Evolutionary conservation across 2,888 invertebrate genomes (phyloP).

Genomic region (Dasysyrphus albostriatus): DNA sequence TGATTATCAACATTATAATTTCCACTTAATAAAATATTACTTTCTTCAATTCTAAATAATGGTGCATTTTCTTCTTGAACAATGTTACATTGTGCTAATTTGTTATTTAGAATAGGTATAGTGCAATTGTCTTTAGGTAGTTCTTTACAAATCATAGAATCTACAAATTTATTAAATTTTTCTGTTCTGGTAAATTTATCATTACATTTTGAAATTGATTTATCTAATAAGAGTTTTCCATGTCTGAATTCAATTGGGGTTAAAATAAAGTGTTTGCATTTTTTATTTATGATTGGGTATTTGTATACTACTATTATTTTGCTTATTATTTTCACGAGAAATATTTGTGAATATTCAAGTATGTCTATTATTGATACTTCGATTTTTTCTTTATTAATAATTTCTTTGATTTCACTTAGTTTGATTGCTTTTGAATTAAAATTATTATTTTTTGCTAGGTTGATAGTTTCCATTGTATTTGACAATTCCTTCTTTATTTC

Average conservation of each 20-base stretch:
- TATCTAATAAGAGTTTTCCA: slow-evolving; percentile 7
- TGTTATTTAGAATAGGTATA: slow-evolving; percentile 5
- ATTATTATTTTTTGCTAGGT: slow-evolving; percentile 3
- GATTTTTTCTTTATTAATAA: background rate
- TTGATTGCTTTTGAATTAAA: slow-evolving; percentile 2
- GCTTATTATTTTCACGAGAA: background rate
- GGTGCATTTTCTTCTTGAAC: slow-evolving; percentile 13
- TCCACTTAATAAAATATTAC: slow-evolving; percentile 9
- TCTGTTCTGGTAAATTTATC: slow-evolving; percentile 7
- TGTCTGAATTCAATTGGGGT: slow-evolving; percentile 8
- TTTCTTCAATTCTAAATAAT: slow-evolving; percentile 11
- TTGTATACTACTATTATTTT: slow-evolving; percentile 1
- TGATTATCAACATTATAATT: slow-evolving; percentile 4
- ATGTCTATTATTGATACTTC: slow-evolving; percentile 1
- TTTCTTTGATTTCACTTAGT: background rate
- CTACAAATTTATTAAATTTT: slow-evolving; percentile 16
- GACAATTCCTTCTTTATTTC: no score
- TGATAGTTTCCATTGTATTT: slow-evolving; percentile 1
- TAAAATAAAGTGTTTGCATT: slow-evolving; percentile 3
- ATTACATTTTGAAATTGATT: background rate
- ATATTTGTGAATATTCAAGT: slow-evolving; percentile 8
- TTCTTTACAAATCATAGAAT: slow-evolving; percentile 22
- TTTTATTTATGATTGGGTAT: slow-evolving; percentile 4
- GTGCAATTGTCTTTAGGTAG: slow-evolving; percentile 13
- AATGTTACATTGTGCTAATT: slow-evolving; percentile 15